Percentiles rank a stretch among this genome's conserved stretches.
Evolutionary conservation across 2,888 invertebrate genomes (phyloP).

Genomic region (Arge pagana): DNA sequence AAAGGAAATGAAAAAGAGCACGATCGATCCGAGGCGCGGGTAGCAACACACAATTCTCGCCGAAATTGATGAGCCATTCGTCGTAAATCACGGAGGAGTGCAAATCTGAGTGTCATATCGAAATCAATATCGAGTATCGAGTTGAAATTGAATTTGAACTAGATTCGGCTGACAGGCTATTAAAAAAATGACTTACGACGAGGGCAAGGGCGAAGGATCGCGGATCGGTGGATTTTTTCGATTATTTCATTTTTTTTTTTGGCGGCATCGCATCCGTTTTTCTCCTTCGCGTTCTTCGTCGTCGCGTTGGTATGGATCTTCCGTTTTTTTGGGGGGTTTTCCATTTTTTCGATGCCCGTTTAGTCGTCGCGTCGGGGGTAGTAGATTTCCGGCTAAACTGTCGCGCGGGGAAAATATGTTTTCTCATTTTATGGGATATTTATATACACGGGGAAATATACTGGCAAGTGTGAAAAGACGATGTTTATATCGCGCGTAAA

Average conservation of each 20-base stretch:
- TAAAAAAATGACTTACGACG: slow-evolving; percentile 50
- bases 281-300: background rate
- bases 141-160: slow-evolving; percentile 51
- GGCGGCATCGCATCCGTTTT: background rate
- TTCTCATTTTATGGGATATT: no score
- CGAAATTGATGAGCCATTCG: slow-evolving; percentile 12
- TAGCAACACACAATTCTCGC: no score
- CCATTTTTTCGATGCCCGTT: no score
- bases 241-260: slow-evolving; percentile 8
- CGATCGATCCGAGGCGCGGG: no score
- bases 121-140: slow-evolving; percentile 56
- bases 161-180: slow-evolving; percentile 43
- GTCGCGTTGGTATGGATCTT: no score
- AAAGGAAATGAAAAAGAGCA: no score
- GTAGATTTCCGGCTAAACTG: background rate
- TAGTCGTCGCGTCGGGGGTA: no score
- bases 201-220: slow-evolving; percentile 47
- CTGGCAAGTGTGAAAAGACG: no score
- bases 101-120: slow-evolving; percentile 51
- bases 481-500: no score
- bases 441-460: no score
- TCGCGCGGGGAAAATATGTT: background rate
- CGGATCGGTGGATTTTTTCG: no score
- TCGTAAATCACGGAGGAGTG: slow-evolving; percentile 53
- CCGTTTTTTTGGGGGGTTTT: no score